These are phyloP conservation scores for Microchrysa polita DNA, from an alignment of 2,888 invertebrate genomes.

Conservation along the genomic window DNA sequence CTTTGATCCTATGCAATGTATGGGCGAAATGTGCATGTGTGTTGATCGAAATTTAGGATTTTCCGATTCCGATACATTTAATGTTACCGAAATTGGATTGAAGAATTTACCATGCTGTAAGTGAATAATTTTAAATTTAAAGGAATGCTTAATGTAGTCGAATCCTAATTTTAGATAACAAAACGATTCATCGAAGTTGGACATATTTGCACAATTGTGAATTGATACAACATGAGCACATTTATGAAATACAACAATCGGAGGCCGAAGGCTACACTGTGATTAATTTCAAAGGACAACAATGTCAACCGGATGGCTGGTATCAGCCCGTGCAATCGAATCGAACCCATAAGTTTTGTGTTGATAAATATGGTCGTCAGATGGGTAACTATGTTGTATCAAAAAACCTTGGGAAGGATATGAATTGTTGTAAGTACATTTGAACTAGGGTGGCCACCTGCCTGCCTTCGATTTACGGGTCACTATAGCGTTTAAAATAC, in stretches of 20 bases:
- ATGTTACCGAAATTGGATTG: slow-evolving; percentile 61
- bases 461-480: too few species aligned
- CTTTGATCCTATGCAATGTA: slow-evolving; percentile 75
- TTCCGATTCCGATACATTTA: slow-evolving; percentile 58
- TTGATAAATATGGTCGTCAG: slow-evolving; percentile 67
- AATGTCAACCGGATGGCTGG: slow-evolving; percentile 67
- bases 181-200: slow-evolving; percentile 58
- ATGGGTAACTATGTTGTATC: slow-evolving; percentile 67
- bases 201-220: slow-evolving; percentile 65
- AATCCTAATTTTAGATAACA: slow-evolving; percentile 60
- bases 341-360: slow-evolving; percentile 69
- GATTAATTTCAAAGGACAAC: slow-evolving; percentile 60
- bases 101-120: slow-evolving; percentile 65
- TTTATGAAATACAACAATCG: slow-evolving; percentile 57
- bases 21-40: slow-evolving; percentile 70
- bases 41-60: slow-evolving; percentile 68
- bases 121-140: slow-evolving; percentile 50
- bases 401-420: slow-evolving; percentile 62
- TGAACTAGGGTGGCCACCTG: too few species aligned
- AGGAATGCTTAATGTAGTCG: background rate
- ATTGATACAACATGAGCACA: slow-evolving; percentile 55
- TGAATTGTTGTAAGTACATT: slow-evolving; percentile 72
- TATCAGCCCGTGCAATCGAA: slow-evolving; percentile 59
- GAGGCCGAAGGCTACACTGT: slow-evolving; percentile 58
- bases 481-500: too few species aligned